Percentiles rank a stretch among this genome's conserved stretches.
Evolutionary conservation across 2,888 invertebrate species (phyloP).

Genomic region (Fragum sueziense): DNA sequence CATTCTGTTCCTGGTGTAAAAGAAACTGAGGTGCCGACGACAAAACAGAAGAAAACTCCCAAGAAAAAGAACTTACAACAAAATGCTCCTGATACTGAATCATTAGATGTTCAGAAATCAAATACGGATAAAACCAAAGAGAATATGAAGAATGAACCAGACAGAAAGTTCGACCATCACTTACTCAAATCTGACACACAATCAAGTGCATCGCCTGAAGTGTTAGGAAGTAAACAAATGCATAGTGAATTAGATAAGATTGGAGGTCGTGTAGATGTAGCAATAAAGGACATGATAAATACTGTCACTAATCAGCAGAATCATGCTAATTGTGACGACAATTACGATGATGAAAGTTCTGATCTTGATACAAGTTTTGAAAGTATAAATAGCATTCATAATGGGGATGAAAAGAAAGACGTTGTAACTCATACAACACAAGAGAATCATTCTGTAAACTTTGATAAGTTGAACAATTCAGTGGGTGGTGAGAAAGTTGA

Average conservation of each 20-base stretch:
- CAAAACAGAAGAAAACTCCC: conserved; percentile 27
- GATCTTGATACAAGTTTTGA: conserved; percentile 62
- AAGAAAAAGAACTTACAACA: conserved; percentile 17
- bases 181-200: too few relatives aligned
- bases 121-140: not conserved
- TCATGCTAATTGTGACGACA: conserved; percentile 43
- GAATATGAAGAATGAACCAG: conserved; percentile 4
- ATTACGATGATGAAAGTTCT: conserved; percentile 51
- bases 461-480: not conserved
- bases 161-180: too few relatives aligned
- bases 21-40: conserved; percentile 18
- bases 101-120: not conserved
- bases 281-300: too few relatives aligned
- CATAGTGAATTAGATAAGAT: too few relatives aligned
- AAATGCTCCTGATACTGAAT: not conserved
- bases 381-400: conserved; percentile 51
- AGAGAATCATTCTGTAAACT: not conserved
- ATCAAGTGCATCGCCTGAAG: not conserved
- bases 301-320: not conserved
- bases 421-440: not conserved
- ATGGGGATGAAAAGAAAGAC: not conserved
- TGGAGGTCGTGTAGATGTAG: too few relatives aligned
- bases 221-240: not conserved
- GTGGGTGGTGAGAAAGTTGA: conserved; percentile 11
- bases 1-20: conserved; percentile 26